Percentiles rank a stretch among this genome's conserved stretches.
Evolutionary conservation across 2,888 invertebrate genomes (phyloP).

Genomic region (Nomada fabriciana): DNA sequence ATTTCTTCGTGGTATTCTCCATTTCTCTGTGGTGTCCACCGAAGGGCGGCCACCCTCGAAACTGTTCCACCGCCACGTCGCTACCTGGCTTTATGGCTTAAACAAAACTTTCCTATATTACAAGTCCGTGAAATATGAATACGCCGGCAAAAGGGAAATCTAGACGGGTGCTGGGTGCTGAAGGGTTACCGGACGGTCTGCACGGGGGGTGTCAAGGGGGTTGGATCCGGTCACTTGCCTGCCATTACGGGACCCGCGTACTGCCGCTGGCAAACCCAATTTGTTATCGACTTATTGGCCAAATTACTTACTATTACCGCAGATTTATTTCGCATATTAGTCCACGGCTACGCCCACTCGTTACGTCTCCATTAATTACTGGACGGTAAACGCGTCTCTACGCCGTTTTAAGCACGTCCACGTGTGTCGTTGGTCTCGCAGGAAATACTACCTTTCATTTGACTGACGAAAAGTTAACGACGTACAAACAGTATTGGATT

Average conservation of each 20-base stretch:
- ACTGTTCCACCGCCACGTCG: slow-evolving; percentile 44
- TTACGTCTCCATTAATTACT: slow-evolving; percentile 83
- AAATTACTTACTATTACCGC: slow-evolving; percentile 84
- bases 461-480: neutral
- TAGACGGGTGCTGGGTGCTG: slow-evolving; percentile 51
- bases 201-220: slow-evolving; percentile 65
- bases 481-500: neutral
- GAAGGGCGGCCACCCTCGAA: slow-evolving; percentile 74
- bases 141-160: slow-evolving; percentile 75
- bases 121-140: slow-evolving; percentile 84
- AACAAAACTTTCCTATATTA: slow-evolving; percentile 84
- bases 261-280: slow-evolving; percentile 83
- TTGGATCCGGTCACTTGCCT: slow-evolving; percentile 83
- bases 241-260: slow-evolving; percentile 79
- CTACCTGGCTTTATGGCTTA: slow-evolving; percentile 82
- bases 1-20: slow-evolving; percentile 17
- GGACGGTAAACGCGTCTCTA: slow-evolving; percentile 53
- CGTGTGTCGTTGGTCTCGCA: slow-evolving; percentile 16
- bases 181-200: slow-evolving; percentile 52
- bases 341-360: slow-evolving; percentile 77
- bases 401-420: slow-evolving; percentile 41
- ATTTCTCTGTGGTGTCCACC: slow-evolving; percentile 63
- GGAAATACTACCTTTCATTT: neutral
- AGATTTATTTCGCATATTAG: slow-evolving; percentile 84
- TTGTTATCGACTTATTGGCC: slow-evolving; percentile 84